These are phyloP conservation scores for Toxotes jaculatrix DNA, from an alignment of 2,113 vertebrate genomes.

Conservation along the genomic window DNA sequence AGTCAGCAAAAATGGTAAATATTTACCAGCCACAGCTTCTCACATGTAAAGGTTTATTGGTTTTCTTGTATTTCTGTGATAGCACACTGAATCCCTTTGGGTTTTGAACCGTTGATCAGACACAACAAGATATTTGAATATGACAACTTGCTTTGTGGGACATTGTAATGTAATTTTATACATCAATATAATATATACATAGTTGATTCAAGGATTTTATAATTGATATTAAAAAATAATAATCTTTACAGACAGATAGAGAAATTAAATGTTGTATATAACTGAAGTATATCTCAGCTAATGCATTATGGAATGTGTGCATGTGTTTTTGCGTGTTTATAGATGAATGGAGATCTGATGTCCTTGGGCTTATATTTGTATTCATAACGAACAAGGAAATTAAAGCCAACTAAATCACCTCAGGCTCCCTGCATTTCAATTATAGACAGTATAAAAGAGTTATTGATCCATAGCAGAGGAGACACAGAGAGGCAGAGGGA, in stretches of 20 bases:
- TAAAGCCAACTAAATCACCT: conserved; percentile 72
- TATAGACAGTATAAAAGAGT: conserved; percentile 72
- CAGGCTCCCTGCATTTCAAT: conserved; percentile 77
- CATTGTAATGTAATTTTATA: not conserved
- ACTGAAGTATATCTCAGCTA: not conserved
- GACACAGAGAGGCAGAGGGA: conserved; percentile 52
- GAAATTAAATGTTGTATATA: not conserved
- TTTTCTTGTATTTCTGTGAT: not conserved
- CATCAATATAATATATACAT: not conserved
- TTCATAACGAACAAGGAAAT: conserved; percentile 70
- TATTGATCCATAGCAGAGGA: conserved; percentile 73
- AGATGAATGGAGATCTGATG: conserved; percentile 53
- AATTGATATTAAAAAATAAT: not conserved
- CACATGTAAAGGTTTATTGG: not conserved
- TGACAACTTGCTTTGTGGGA: not conserved
- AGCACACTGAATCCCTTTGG: not conserved
- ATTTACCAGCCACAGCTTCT: not conserved
- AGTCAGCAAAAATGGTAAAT: not conserved
- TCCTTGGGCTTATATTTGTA: conserved; percentile 66
- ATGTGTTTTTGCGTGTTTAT: conserved; percentile 24
- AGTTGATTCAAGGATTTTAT: not conserved
- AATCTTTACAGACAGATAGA: not conserved
- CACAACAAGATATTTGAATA: not conserved
- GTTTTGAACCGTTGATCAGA: not conserved
- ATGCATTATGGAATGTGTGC: not conserved